These are phyloP conservation scores for Denticeps clupeoides DNA, from an alignment of 2,797 vertebrate species.

Conservation along the genomic window DNA sequence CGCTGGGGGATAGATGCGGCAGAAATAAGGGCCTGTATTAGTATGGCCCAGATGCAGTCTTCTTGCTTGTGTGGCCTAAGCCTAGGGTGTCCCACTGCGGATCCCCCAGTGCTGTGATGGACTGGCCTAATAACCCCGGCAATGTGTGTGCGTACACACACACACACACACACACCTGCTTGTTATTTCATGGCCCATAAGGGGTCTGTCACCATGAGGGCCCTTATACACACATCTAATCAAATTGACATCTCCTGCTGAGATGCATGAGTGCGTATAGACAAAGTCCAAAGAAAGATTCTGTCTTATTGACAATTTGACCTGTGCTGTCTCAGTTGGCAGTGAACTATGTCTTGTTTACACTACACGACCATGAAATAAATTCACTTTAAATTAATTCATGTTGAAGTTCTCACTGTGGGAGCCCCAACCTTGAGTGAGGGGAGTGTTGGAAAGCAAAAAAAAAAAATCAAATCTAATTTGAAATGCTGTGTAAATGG, in stretches of 20 bases:
- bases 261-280: no score
- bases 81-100: conserved; percentile 55
- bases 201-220: conserved; percentile 55
- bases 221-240: conserved; percentile 67
- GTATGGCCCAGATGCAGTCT: conserved; percentile 53
- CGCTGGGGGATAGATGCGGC: conserved; percentile 29
- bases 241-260: conserved; percentile 56
- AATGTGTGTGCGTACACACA: neutral
- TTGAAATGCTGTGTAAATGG: no score
- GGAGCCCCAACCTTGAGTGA: no score
- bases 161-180: conserved; percentile 51
- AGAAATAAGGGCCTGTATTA: conserved; percentile 58
- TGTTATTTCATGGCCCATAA: conserved; percentile 67
- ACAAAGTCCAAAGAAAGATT: no score
- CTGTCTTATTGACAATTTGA: no score
- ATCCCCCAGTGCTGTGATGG: conserved; percentile 62
- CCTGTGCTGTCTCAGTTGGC: no score
- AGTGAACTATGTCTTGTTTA: no score
- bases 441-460: no score
- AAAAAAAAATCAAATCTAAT: no score
- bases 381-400: no score
- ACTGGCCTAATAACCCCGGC: conserved; percentile 63
- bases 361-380: no score
- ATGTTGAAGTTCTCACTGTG: no score
- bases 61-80: conserved; percentile 60